Evolutionary conservation across 2,797 vertebrate genomes (phyloP).

Genomic region (Cephalopachus bancanus): DNA sequence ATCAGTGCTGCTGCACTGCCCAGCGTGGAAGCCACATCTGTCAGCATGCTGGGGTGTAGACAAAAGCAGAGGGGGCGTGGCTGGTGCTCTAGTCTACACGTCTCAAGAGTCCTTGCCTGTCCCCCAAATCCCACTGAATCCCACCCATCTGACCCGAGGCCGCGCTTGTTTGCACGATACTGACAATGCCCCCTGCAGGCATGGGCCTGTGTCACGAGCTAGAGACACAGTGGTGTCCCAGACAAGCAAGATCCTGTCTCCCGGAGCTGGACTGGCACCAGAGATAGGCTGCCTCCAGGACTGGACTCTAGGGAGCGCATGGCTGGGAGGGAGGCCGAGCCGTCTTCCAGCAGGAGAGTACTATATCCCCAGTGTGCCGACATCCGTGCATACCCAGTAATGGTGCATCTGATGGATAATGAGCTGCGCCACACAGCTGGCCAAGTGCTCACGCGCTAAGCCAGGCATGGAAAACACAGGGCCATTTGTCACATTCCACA

Average conservation of each 20-base stretch:
- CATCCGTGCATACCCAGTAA: not conserved
- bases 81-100: not conserved
- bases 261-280: too few relatives aligned
- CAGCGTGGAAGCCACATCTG: too few relatives aligned
- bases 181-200: not conserved
- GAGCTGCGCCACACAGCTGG: not conserved
- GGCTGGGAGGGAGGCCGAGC: not conserved
- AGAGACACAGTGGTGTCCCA: too few relatives aligned
- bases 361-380: rapidly evolving
- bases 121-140: not conserved
- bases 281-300: not conserved
- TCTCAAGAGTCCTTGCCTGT: not conserved
- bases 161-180: not conserved
- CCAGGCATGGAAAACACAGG: not conserved
- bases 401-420: not conserved
- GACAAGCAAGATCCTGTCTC: too few relatives aligned
- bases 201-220: not conserved
- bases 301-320: not conserved
- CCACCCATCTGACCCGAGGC: too few relatives aligned
- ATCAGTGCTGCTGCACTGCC: too few relatives aligned
- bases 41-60: too few relatives aligned
- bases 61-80: not conserved
- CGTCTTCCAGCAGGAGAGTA: not conserved
- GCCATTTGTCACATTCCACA: not conserved
- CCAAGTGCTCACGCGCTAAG: not conserved